These are phyloP conservation scores for Apus apus DNA, from an alignment of 2,113 vertebrate species.

Conservation along the genomic window DNA sequence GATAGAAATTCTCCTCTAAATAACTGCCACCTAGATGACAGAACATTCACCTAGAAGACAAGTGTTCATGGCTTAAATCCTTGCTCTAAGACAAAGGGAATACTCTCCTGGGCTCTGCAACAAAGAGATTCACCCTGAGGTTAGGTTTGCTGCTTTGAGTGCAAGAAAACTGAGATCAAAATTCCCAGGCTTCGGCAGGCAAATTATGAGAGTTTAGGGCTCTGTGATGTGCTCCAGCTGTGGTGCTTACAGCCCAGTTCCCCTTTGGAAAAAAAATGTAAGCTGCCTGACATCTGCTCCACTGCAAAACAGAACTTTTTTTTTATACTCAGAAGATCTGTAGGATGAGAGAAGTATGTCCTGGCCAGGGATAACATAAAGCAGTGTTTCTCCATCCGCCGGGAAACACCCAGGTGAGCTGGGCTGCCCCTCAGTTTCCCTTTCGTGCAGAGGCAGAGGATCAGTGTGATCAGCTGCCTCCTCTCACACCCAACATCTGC, in stretches of 20 bases:
- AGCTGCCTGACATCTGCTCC: not conserved
- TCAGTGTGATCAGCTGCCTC: not conserved
- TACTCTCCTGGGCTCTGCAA: not conserved
- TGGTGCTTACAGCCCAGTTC: not conserved
- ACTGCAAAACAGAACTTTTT: not conserved
- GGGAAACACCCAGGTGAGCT: not conserved
- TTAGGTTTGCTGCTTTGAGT: not conserved
- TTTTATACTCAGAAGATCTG: not conserved
- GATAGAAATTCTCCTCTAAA: not conserved
- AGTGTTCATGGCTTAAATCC: not conserved
- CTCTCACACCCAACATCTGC: not conserved
- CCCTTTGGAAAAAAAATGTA: not conserved
- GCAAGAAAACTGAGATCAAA: not conserved
- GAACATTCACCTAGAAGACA: not conserved
- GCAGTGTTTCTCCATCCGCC: not conserved
- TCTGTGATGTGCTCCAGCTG: not conserved
- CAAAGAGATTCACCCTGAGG: fast-evolving
- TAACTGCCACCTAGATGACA: not conserved
- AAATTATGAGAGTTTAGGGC: not conserved
- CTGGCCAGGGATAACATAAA: not conserved
- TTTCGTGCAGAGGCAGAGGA: not conserved
- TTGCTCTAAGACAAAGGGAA: not conserved
- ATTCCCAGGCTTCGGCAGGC: not conserved
- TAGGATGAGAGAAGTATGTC: not conserved
- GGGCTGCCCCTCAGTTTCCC: not conserved